Conservation (phyloP, 2,797 vertebrate genomes). For the Eospalax fontanierii region DNA sequence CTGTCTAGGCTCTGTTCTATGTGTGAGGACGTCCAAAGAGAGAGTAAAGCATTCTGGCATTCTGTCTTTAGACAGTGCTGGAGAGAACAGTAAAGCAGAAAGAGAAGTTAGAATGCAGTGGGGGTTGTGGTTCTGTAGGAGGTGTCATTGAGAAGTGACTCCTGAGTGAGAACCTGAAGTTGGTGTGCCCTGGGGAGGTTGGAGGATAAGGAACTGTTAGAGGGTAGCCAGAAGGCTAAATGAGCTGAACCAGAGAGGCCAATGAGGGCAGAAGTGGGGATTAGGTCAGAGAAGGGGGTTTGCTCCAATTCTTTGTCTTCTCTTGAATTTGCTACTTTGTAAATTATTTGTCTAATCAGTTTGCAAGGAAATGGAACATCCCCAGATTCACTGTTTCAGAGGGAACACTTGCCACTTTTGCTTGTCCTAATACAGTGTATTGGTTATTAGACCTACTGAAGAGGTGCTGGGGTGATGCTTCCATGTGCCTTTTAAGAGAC, state of each 20-base stretch:
- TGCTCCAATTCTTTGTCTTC: slow-evolving; percentile 64
- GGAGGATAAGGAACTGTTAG: not conserved
- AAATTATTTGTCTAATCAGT: slow-evolving; percentile 69
- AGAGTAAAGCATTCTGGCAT: not conserved
- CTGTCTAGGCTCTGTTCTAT: not conserved
- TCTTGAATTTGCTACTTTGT: slow-evolving; percentile 27
- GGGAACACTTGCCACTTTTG: slow-evolving; percentile 43
- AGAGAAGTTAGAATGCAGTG: not conserved
- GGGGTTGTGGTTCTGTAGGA: slow-evolving; percentile 9
- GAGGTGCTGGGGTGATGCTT: slow-evolving; percentile 37
- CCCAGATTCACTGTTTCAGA: slow-evolving; percentile 59
- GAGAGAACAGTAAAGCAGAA: not conserved
- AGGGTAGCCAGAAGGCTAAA: not conserved
- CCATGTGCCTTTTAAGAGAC: slow-evolving; percentile 1
- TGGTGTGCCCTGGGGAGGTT: not conserved
- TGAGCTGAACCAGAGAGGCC: not conserved
- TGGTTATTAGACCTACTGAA: slow-evolving; percentile 7
- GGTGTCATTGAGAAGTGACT: slow-evolving; percentile 7
- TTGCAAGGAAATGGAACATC: slow-evolving; percentile 65
- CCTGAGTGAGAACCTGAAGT: slow-evolving; percentile 16
- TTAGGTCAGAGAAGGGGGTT: slow-evolving; percentile 24
- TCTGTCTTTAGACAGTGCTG: not conserved
- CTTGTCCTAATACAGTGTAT: slow-evolving; percentile 57
- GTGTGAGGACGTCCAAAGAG: not conserved
- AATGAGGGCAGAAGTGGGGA: not conserved